Evolutionary conservation across 2,888 invertebrate genomes (phyloP), one percentile per base, ranked within the genome.

Genomic region (Diaphora mendica): DNA sequence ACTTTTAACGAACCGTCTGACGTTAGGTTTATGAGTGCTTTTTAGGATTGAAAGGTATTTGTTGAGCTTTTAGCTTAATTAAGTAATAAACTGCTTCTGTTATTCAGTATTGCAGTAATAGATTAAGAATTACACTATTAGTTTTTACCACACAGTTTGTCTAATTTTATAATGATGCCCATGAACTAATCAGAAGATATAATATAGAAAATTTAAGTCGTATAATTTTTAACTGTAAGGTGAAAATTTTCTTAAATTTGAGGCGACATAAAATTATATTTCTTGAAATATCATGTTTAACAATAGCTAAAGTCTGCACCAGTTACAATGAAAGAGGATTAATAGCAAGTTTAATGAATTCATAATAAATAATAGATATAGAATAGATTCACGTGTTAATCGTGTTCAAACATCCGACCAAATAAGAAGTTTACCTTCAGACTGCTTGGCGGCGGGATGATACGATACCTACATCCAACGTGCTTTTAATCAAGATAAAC

Each of bases 401-500:
- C 83, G 86, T 87, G 26, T 17, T 62, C 26, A 70, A 70, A 85
- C 80, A 87, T 74, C 73, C 69, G 64, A 85, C 85, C 80, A 85
- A 85, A 82, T 79, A 84, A 90, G 89, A 87, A 83, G 91, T 91
- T 91, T 85, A 85, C 91, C 90, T 92, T 91, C 91, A 94, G 94
- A 93, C 93, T 79, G 92, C 89, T 79, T 89, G 93, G 94, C 93
- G 93, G 73, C 82, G 77, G 75, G 71, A 77, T 35, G 8, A 35
- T 8, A 5, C 78, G 72, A 81, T 72, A 72, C 75, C 81, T 82
- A 88, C 87, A 85, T 79, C 86, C 82, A 83, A 84, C 85, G 83
- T 86, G 85, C 80, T 85, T 88, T 87, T 86, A 82, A 89, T 90
- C 87, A 84, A 84, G 85, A 85, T 82, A 85, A 81, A 81, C 75